Conservation (phyloP, 2,113 vertebrate species). For the Recurvirostra avosetta region DNA sequence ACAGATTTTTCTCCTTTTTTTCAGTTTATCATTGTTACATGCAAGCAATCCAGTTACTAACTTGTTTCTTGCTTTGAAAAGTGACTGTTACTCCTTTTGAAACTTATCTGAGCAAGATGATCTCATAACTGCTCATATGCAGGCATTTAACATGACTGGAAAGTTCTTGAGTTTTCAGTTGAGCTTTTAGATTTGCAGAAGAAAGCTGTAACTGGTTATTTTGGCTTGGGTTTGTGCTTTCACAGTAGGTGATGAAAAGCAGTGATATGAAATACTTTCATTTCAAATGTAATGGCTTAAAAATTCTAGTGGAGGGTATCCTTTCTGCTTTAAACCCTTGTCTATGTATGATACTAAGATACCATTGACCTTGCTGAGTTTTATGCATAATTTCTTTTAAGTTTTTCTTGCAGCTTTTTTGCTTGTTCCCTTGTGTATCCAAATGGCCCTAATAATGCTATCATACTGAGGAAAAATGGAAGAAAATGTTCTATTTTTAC, state of each 20-base stretch:
- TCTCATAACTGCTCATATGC: accelerated
- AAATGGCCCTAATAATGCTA: not conserved
- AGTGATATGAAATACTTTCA: not conserved
- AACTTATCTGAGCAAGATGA: not conserved
- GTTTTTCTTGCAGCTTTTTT: not conserved
- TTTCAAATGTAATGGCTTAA: not conserved
- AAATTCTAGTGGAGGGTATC: not conserved
- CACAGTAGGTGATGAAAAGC: not conserved
- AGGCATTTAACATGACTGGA: not conserved
- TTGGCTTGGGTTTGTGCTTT: not conserved
- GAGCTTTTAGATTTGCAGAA: not conserved
- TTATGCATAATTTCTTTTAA: not conserved
- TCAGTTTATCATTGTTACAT: not conserved
- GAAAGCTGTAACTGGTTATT: not conserved
- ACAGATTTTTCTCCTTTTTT: not conserved
- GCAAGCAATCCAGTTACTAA: not conserved
- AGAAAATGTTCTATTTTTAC: not conserved
- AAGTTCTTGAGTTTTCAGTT: not conserved
- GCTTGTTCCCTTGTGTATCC: not conserved
- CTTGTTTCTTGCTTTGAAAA: not conserved
- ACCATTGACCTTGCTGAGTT: not conserved
- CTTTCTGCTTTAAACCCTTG: not conserved
- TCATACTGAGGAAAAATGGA: not conserved
- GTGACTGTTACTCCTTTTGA: not conserved
- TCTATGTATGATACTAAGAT: not conserved